Evolutionary conservation across 2,113 vertebrate genomes (phyloP).

Genomic region (Cololabis saira): DNA sequence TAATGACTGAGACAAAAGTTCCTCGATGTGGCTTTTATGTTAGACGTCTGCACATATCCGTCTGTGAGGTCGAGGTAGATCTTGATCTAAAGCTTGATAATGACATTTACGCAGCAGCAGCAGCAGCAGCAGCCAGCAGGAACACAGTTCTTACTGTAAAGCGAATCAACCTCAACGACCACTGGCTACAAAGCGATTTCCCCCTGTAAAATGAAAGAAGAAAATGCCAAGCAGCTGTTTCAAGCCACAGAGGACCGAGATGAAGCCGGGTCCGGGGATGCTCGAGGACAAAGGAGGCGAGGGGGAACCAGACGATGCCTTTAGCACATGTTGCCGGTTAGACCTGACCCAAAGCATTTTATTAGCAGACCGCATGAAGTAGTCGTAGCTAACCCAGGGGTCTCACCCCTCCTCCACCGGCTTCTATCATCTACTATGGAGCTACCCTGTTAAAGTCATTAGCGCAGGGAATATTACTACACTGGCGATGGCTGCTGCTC

Average conservation of each 20-base stretch:
- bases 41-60: neutral
- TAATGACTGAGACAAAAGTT: neutral
- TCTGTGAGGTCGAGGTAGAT: conserved; percentile 48
- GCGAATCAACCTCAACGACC: conserved; percentile 50
- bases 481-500: conserved; percentile 51
- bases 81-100: conserved; percentile 36
- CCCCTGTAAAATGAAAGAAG: conserved; percentile 54
- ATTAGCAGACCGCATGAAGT: conserved; percentile 69
- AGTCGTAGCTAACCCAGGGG: conserved; percentile 63
- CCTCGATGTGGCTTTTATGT: conserved; percentile 5
- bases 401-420: conserved; percentile 52
- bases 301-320: conserved; percentile 48
- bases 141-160: conserved; percentile 56
- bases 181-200: conserved; percentile 63
- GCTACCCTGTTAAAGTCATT: conserved; percentile 75
- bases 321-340: conserved; percentile 71
- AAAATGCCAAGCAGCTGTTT: conserved; percentile 68
- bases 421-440: conserved; percentile 51
- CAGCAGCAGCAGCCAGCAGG: conserved; percentile 21
- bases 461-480: conserved; percentile 65
- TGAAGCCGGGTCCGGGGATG: conserved; percentile 43
- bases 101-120: conserved; percentile 28
- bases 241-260: conserved; percentile 59
- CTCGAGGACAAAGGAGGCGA: conserved; percentile 44
- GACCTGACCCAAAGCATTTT: conserved; percentile 60